Base-by-base conservation (phyloP, 2,113 vertebrate genomes). In the Stigmatopora nigra region DNA sequence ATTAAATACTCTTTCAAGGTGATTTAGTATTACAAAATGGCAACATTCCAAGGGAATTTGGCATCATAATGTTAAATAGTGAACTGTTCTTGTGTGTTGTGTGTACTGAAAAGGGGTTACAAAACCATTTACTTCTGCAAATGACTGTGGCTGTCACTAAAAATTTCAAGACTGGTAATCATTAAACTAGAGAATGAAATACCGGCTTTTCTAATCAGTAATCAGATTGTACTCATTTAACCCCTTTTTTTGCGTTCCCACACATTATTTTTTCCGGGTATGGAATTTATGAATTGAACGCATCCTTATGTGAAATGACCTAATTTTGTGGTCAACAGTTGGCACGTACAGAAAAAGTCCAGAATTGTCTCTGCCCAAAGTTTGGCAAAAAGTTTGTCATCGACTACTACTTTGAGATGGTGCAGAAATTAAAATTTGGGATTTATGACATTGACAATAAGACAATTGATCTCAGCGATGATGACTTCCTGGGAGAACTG, bases 361-460 rank as follows among this genome's bases (percentile, higher is more conserved):
- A 96, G 77, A 99, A 99, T 84, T 95, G 91, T 77, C 89, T 98
- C 69, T 86, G 70, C 53, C 97, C 97, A 12, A 93, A 87, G 73
- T 99, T 99, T 85, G 69, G 93, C 17, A 97, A 95, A 83, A 97
- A 91, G 70, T 97, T 98, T 72, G 35, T 91, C 41, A 83, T 98
- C 65, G 97, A 99, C 82, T 99, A 99, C 87, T 96, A 94, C 78
- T 99, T 99, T 78, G 97, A 99, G 88, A 82, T 96, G 9, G 94
- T 99, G 79, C 97, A 99, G 86, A 98, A 95, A 64, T 84, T 99
- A 70, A 93, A 91, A 83, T 99, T 99, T 86, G 92, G 91, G 3
- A 67, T 99, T 81, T 99, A 94, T 72, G 97, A 99, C 77, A 97
- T 99, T 0, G 97, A 99, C 89, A 99, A 98, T 77, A 93, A 93